These are phyloP conservation scores for Podargus strigoides DNA, from an alignment of 2,797 vertebrate species.

Conservation along the genomic window DNA sequence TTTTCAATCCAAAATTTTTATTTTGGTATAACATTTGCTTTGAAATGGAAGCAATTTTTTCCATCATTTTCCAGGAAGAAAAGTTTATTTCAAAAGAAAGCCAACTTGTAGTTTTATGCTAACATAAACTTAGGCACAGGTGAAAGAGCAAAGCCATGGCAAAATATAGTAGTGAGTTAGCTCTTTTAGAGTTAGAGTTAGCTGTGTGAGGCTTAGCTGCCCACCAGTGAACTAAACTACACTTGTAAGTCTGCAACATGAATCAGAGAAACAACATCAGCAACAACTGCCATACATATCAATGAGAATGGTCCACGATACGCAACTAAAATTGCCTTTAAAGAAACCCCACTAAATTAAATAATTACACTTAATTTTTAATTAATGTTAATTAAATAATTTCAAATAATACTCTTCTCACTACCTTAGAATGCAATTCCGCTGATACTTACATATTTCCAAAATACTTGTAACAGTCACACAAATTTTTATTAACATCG, in stretches of 20 bases:
- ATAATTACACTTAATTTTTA: neutral
- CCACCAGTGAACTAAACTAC: neutral
- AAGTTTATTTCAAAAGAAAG: neutral
- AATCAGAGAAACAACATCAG: neutral
- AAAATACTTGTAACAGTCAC: neutral
- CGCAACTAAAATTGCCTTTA: neutral
- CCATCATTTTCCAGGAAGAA: neutral
- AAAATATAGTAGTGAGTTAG: neutral
- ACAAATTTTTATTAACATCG: neutral
- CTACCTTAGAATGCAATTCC: neutral
- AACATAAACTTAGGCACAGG: neutral
- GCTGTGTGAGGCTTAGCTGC: neutral
- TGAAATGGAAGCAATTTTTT: neutral
- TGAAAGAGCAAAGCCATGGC: neutral
- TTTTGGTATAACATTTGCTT: neutral
- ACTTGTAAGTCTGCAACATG: neutral
- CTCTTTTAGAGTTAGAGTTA: neutral
- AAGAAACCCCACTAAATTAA: neutral
- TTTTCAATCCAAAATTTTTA: neutral
- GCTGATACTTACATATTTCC: neutral
- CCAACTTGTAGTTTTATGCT: neutral
- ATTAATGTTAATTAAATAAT: neutral
- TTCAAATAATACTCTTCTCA: neutral
- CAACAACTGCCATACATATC: neutral
- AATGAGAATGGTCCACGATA: neutral